A percentile compares a stretch with the other conserved stretches of the same genome.
phyloP scores from a whole-genome alignment of 2,797 vertebrate species.

The Silurus lanzhouensis region DNA sequence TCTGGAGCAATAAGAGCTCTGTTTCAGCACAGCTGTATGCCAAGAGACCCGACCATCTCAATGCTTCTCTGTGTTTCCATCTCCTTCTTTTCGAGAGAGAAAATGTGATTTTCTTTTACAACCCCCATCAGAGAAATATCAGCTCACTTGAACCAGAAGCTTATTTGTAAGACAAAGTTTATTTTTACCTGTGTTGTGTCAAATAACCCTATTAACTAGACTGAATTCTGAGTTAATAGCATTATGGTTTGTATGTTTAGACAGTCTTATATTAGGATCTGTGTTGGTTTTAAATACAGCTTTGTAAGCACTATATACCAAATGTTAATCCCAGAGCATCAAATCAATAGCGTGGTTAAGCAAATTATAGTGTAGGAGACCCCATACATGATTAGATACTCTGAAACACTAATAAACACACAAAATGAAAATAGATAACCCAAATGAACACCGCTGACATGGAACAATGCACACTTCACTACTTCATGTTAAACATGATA shows the following conservation, averaged over 20 bases:
- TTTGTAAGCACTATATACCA: slow-evolving; percentile 3
- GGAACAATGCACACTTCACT: slow-evolving; percentile 44
- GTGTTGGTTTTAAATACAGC: not conserved
- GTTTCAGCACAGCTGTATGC: slow-evolving; percentile 74
- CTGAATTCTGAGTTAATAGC: slow-evolving; percentile 41
- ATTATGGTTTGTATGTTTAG: slow-evolving; percentile 35
- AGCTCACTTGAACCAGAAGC: slow-evolving; percentile 44
- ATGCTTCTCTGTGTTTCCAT: slow-evolving; percentile 69
- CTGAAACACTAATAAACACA: slow-evolving; percentile 26
- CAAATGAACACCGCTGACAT: slow-evolving; percentile 28
- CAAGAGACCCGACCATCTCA: slow-evolving; percentile 63
- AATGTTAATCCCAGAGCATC: slow-evolving; percentile 32
- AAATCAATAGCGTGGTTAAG: slow-evolving; percentile 31
- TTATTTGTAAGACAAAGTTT: slow-evolving; percentile 46
- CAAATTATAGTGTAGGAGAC: slow-evolving; percentile 7
- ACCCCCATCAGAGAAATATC: slow-evolving; percentile 22
- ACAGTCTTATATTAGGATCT: slow-evolving; percentile 30
- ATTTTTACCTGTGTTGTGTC: slow-evolving; percentile 46
- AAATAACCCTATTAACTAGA: slow-evolving; percentile 14
- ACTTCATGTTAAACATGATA: slow-evolving; percentile 45
- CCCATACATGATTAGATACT: slow-evolving; percentile 22
- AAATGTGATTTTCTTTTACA: slow-evolving; percentile 41
- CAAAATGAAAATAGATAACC: slow-evolving; percentile 20
- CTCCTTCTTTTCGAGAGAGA: slow-evolving; percentile 56
- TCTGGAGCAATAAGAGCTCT: slow-evolving; percentile 71